phyloP scores from a whole-genome alignment of 2,797 vertebrate species.

The Anabacerthia variegaticeps region DNA sequence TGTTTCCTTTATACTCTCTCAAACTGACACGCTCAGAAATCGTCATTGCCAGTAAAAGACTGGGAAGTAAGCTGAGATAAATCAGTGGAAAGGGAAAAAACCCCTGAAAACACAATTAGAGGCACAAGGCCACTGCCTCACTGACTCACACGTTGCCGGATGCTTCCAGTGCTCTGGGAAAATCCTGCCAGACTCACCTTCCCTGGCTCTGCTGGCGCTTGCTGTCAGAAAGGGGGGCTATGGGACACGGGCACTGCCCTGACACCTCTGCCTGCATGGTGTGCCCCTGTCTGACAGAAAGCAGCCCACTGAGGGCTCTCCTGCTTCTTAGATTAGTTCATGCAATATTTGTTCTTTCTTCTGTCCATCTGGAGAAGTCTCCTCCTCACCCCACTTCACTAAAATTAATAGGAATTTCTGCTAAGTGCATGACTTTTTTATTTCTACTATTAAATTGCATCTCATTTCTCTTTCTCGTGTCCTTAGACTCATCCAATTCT shows the following conservation, averaged over 20 bases:
- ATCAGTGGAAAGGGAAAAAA: neutral
- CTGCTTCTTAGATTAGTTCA: neutral
- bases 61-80: neutral
- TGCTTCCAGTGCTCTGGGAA: neutral
- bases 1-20: neutral
- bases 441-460: neutral
- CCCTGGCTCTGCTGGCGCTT: neutral
- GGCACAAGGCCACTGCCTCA: neutral
- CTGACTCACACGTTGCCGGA: neutral
- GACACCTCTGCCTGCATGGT: neutral
- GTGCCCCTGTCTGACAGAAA: neutral
- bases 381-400: neutral
- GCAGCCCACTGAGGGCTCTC: neutral
- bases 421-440: neutral
- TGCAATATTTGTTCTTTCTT: neutral
- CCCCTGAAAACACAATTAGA: neutral
- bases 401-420: neutral
- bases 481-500: neutral
- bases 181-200: neutral
- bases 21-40: neutral
- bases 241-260: rapidly evolving
- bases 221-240: neutral
- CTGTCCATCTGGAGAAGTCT: neutral
- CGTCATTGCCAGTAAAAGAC: neutral
- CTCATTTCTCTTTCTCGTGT: neutral